Conservation (phyloP, 2,888 invertebrate species). For the Diogma glabrata region DNA sequence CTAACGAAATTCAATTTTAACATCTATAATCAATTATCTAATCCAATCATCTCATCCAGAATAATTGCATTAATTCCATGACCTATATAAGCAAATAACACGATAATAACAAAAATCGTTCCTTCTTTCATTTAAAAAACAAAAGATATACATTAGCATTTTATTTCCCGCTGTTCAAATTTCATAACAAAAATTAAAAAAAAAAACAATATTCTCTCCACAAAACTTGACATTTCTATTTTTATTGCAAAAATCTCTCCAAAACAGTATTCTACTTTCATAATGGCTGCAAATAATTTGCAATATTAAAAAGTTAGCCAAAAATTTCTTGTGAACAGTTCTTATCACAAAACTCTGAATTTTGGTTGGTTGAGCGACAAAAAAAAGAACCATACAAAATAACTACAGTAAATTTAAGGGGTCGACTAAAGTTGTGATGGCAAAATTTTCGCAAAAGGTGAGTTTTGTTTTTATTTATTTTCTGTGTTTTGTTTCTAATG, state of each 20-base stretch:
- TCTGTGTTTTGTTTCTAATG: too few species aligned
- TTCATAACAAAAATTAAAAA: too few species aligned
- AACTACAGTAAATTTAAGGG: constrained; percentile 4
- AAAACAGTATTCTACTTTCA: constrained; percentile 6
- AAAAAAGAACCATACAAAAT: neutral
- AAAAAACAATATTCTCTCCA: too few species aligned
- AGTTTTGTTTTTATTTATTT: constrained; percentile 33
- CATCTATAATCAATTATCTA: too few species aligned
- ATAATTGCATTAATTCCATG: too few species aligned
- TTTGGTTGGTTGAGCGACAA: constrained; percentile 6
- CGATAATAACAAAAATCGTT: too few species aligned
- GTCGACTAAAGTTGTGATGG: constrained; percentile 45
- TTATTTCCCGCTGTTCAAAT: too few species aligned
- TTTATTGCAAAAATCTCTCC: constrained; percentile 1
- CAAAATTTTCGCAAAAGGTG: constrained; percentile 67
- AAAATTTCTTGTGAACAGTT: neutral
- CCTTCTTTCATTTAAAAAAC: too few species aligned
- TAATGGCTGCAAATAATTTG: constrained; percentile 6
- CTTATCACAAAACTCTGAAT: constrained; percentile 5
- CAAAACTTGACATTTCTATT: constrained; percentile 4
- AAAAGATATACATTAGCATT: too few species aligned
- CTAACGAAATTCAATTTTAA: too few species aligned
- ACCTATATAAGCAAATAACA: too few species aligned
- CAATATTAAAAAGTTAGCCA: constrained; percentile 4
- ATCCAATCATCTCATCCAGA: too few species aligned